These are phyloP conservation scores for pig (Sus scrofa) DNA, from an alignment of 2,113 vertebrate species.

Conservation along the genomic window DNA sequence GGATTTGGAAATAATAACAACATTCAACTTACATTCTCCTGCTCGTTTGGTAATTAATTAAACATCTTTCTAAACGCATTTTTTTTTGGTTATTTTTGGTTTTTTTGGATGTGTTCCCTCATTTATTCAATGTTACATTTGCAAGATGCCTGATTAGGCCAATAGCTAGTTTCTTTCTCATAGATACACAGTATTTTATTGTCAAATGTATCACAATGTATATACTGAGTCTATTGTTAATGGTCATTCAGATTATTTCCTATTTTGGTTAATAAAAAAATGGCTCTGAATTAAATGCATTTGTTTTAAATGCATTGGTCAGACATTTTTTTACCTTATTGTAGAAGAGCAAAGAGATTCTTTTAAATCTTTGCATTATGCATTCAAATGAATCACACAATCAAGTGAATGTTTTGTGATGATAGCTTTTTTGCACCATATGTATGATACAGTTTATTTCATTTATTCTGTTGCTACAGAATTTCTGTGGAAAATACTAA, in stretches of 20 bases:
- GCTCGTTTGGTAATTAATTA: slow-evolving; percentile 47
- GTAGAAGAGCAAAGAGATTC: not conserved
- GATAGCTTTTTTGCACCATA: not conserved
- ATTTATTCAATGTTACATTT: not conserved
- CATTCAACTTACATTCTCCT: slow-evolving; percentile 45
- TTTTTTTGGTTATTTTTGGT: not conserved
- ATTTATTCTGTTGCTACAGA: slow-evolving; percentile 60
- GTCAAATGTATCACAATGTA: not conserved
- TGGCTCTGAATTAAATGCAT: not conserved
- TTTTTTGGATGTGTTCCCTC: not conserved
- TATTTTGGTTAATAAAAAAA: not conserved
- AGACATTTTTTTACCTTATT: slow-evolving; percentile 47
- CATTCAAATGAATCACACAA: slow-evolving; percentile 43
- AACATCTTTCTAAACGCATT: slow-evolving; percentile 58
- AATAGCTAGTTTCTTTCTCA: not conserved
- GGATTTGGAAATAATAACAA: slow-evolving; percentile 52
- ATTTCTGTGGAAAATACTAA: slow-evolving; percentile 53
- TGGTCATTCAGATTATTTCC: not conserved
- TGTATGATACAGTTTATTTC: slow-evolving; percentile 59
- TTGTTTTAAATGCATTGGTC: not conserved
- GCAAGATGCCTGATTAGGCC: not conserved
- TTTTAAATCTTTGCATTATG: not conserved
- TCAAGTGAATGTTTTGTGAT: slow-evolving; percentile 26
- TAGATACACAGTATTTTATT: not conserved
- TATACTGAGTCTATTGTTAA: not conserved